phyloP scores from a whole-genome alignment of 2,113 vertebrate species.

The Okapia johnstoni region DNA sequence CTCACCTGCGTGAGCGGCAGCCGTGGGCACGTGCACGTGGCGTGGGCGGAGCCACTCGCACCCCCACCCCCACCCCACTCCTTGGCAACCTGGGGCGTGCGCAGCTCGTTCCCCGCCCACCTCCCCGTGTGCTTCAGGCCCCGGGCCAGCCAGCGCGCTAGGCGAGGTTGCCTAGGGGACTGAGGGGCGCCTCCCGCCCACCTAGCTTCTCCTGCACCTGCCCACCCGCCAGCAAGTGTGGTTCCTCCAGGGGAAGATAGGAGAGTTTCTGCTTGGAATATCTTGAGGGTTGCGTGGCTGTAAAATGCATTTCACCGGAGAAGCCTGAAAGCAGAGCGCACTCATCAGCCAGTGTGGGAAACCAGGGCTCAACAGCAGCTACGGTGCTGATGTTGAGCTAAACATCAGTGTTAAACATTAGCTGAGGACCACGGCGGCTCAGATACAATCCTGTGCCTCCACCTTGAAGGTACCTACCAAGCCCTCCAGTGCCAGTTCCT shows the following conservation, averaged over 20 bases:
- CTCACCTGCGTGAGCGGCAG: background rate
- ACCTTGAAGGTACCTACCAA: constrained; percentile 92
- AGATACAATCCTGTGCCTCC: constrained; percentile 91
- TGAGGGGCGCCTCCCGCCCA: accelerated
- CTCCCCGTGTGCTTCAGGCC: background rate
- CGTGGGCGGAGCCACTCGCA: background rate
- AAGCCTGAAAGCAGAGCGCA: constrained; percentile 83
- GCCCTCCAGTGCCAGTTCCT: constrained; percentile 90
- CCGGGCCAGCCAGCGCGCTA: background rate
- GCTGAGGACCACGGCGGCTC: constrained; percentile 89
- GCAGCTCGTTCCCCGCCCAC: accelerated
- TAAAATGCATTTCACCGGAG: constrained; percentile 83
- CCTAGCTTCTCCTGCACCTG: background rate
- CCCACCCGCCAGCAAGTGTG: accelerated
- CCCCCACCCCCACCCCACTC: background rate
- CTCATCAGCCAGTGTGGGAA: constrained; percentile 80
- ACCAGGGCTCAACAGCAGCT: constrained; percentile 74
- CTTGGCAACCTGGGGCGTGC: no score
- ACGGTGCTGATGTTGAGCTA: background rate
- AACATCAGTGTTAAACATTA: constrained; percentile 73
- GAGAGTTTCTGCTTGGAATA: constrained; percentile 90
- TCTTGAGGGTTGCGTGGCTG: constrained; percentile 89
- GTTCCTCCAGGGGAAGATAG: constrained; percentile 81
- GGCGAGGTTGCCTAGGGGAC: background rate
- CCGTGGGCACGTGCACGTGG: background rate